Conservation (phyloP, 2,888 invertebrate genomes). For the Drosophila mimetica region DNA sequence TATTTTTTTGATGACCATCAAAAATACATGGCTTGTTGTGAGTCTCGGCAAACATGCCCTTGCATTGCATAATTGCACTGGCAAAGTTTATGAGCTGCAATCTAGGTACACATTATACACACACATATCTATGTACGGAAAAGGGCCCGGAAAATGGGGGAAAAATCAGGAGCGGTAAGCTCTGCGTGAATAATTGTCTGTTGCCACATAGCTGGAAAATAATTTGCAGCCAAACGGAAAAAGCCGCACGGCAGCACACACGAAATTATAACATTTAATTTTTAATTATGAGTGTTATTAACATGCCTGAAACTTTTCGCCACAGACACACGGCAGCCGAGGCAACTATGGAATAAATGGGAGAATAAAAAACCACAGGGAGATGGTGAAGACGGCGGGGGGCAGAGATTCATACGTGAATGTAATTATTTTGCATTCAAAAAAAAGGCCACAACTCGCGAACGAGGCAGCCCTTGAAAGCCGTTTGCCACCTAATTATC, state of each 20-base stretch:
- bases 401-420: conserved; percentile 21
- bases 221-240: conserved; percentile 35
- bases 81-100: conserved; percentile 57
- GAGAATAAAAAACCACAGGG: conserved; percentile 36
- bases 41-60: conserved; percentile 48
- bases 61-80: conserved; percentile 52
- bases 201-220: conserved; percentile 35
- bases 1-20: conserved; percentile 24
- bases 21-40: conserved; percentile 53
- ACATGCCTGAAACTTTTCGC: conserved; percentile 69
- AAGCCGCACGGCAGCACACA: conserved; percentile 64
- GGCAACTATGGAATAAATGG: conserved; percentile 58
- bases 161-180: conserved; percentile 13
- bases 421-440: conserved; percentile 72
- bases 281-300: conserved; percentile 77
- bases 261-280: conserved; percentile 73
- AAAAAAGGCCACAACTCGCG: conserved; percentile 39
- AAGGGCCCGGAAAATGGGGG: background rate
- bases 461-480: conserved; percentile 36
- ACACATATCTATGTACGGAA: background rate
- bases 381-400: conserved; percentile 3
- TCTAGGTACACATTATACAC: background rate
- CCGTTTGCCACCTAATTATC: conserved; percentile 62
- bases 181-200: conserved; percentile 43
- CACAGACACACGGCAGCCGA: conserved; percentile 46